These are phyloP conservation scores for Phalanger gymnotis DNA, from an alignment of 2,797 vertebrate genomes.

Conservation along the genomic window DNA sequence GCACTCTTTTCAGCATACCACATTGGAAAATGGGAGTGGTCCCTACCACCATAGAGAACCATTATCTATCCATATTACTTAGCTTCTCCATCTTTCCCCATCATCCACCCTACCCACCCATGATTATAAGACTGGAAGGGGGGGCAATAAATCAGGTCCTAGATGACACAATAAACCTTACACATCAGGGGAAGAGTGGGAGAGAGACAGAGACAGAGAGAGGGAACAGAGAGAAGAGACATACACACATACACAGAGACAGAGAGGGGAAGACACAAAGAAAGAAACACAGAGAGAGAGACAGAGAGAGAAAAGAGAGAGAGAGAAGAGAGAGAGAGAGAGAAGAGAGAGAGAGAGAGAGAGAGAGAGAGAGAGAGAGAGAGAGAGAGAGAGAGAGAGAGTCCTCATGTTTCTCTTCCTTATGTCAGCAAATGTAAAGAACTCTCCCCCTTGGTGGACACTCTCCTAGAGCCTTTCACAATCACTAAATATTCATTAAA, in stretches of 20 bases:
- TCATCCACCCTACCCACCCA: background rate
- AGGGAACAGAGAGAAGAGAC: too few species aligned
- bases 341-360: background rate
- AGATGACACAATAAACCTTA: too few species aligned
- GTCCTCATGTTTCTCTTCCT: background rate
- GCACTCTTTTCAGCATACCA: too few species aligned
- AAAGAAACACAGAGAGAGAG: background rate
- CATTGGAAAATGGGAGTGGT: too few species aligned
- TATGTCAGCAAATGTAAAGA: background rate
- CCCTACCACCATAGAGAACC: too few species aligned
- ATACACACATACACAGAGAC: too few species aligned
- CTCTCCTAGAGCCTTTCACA: background rate
- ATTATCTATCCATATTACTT: background rate
- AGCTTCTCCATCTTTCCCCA: background rate
- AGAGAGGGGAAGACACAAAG: background rate
- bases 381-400: background rate
- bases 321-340: too few species aligned
- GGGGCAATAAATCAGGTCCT: too few species aligned
- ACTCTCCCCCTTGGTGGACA: background rate
- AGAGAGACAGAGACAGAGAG: constrained; percentile 2
- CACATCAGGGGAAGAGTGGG: background rate
- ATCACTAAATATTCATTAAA: background rate
- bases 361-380: background rate
- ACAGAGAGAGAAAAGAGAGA: background rate
- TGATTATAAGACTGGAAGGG: too few species aligned